Conservation (phyloP, 2,113 vertebrate genomes). For the Plestiodon gilberti region DNA sequence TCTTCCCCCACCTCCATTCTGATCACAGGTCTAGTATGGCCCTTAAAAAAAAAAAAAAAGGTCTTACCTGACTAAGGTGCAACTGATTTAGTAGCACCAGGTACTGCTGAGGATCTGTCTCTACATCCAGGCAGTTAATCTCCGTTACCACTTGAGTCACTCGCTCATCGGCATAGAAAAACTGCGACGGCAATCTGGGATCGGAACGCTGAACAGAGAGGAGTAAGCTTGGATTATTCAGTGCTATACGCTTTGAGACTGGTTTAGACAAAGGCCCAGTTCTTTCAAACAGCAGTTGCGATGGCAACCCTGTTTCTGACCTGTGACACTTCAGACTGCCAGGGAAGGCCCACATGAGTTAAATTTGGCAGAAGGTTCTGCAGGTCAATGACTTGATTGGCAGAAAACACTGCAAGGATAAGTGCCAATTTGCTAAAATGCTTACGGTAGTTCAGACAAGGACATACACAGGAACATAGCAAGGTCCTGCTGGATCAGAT, state of each 20-base stretch:
- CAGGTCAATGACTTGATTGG: background rate
- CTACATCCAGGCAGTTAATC: constrained; percentile 71
- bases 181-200: constrained; percentile 74
- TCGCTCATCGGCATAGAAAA: constrained; percentile 76
- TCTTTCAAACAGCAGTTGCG: background rate
- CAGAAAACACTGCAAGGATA: background rate
- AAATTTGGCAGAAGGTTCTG: background rate
- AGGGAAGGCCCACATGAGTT: background rate
- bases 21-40: background rate
- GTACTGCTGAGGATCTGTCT: constrained; percentile 76
- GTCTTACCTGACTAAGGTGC: constrained; percentile 74
- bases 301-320: background rate
- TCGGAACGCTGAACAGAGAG: constrained; percentile 70
- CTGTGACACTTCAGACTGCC: background rate
- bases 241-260: background rate
- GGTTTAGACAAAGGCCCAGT: background rate
- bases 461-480: background rate
- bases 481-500: background rate
- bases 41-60: accelerated
- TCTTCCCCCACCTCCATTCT: background rate
- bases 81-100: constrained; percentile 77
- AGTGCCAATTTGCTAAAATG: background rate
- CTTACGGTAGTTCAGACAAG: background rate
- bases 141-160: constrained; percentile 70
- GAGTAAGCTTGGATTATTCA: background rate